A percentile compares a stretch with the other conserved stretches of the same genome.
Conservation (phyloP, 2,888 invertebrate genomes). For the Acleris emargana region DNA sequence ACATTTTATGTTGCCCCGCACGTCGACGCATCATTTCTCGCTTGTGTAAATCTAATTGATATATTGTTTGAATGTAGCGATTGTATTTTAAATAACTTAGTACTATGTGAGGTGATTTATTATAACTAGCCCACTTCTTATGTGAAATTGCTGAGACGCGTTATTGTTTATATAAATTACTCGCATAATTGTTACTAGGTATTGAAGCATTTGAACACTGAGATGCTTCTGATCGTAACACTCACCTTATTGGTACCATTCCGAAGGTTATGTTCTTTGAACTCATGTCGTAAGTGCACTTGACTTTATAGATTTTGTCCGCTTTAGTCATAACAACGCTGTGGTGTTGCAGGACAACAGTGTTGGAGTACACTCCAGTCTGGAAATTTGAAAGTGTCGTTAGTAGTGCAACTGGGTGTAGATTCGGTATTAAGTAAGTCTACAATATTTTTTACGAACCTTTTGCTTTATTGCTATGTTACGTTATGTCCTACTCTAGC, state of each 20-base stretch:
- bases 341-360: constrained; percentile 96
- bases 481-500: too few species aligned
- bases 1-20: constrained; percentile 54
- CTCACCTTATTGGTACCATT: constrained; percentile 96
- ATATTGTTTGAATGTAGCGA: constrained; percentile 60
- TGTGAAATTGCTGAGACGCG: constrained; percentile 60
- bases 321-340: constrained; percentile 98
- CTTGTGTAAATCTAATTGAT: constrained; percentile 61
- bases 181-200: not conserved
- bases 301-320: constrained; percentile 97
- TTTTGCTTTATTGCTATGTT: too few species aligned
- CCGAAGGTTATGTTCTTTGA: constrained; percentile 98
- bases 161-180: constrained; percentile 45
- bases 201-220: not conserved
- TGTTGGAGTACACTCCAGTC: constrained; percentile 97
- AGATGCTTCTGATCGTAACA: constrained; percentile 34
- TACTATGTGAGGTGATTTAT: constrained; percentile 44
- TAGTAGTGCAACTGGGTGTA: not conserved
- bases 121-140: constrained; percentile 37
- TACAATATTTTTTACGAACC: too few species aligned
- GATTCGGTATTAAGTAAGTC: too few species aligned
- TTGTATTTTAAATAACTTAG: constrained; percentile 58
- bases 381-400: constrained; percentile 69
- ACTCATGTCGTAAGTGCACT: constrained; percentile 98
- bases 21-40: constrained; percentile 49